Conservation (phyloP, 2,888 invertebrate genomes). For the Lepidochrysops patricia region DNA sequence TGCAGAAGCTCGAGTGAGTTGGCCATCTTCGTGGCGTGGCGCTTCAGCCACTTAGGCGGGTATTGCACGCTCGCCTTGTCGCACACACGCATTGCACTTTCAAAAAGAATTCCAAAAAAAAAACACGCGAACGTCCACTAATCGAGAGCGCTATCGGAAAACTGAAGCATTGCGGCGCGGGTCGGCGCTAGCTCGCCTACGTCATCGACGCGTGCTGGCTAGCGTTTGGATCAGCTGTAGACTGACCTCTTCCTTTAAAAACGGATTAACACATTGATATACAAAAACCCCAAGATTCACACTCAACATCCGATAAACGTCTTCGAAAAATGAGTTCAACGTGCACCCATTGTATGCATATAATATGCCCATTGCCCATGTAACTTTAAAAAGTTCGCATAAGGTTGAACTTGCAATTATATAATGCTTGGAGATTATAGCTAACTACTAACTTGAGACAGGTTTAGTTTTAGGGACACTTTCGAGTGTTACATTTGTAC, state of each 20-base stretch:
- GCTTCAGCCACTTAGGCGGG: constrained; percentile 53
- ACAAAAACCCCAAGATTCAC: too few species aligned
- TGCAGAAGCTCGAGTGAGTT: constrained; percentile 64
- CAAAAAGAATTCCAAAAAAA: constrained; percentile 8
- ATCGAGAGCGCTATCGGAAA: constrained; percentile 49
- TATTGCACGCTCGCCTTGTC: constrained; percentile 58
- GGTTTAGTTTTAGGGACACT: too few species aligned
- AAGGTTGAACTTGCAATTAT: too few species aligned
- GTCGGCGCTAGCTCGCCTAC: constrained; percentile 29
- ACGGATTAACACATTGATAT: too few species aligned
- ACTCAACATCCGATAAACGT: too few species aligned
- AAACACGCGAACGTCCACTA: constrained; percentile 38
- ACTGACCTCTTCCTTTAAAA: background rate
- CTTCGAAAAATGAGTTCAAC: too few species aligned
- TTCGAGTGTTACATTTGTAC: too few species aligned
- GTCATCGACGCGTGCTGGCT: constrained; percentile 32
- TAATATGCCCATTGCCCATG: too few species aligned
- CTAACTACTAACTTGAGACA: too few species aligned
- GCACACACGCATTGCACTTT: constrained; percentile 64
- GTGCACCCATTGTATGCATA: too few species aligned
- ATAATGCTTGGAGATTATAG: too few species aligned
- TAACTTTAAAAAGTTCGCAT: too few species aligned
- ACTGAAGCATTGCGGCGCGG: constrained; percentile 40
- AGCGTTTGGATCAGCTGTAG: background rate
- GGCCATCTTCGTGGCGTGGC: constrained; percentile 52